Conservation (phyloP, 1,140 invertebrate genomes). For the Scaptomyza montana region DNA sequence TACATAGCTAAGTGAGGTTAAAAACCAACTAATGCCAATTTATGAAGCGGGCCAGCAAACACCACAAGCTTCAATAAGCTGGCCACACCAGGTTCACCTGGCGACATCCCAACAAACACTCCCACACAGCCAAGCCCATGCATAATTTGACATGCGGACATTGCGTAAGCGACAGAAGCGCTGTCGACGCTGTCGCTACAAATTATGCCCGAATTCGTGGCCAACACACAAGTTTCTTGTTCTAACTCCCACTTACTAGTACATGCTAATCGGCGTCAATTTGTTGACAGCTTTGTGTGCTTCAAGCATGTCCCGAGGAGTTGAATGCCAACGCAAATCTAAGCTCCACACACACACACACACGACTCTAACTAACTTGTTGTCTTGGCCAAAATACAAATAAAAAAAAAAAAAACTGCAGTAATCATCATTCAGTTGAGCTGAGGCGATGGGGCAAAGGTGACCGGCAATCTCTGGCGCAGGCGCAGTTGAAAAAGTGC, state of each 20-base stretch:
- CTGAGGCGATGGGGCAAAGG: neutral
- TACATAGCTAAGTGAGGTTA: neutral
- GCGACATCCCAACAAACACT: neutral
- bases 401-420: constrained; percentile 20
- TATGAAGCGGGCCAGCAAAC: constrained; percentile 44
- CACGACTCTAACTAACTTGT: constrained; percentile 18
- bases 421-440: constrained; percentile 24
- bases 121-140: constrained; percentile 29
- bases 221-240: constrained; percentile 30
- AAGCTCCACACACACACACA: neutral
- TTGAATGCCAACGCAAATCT: constrained; percentile 47
- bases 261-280: constrained; percentile 67
- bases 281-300: constrained; percentile 71
- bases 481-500: constrained; percentile 45
- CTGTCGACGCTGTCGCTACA: constrained; percentile 40
- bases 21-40: constrained; percentile 70
- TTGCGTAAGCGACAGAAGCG: constrained; percentile 70
- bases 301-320: constrained; percentile 35
- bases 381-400: constrained; percentile 27
- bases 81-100: constrained; percentile 19
- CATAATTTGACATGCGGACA: constrained; percentile 74
- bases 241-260: neutral
- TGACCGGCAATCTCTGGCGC: constrained; percentile 32
- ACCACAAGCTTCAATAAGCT: constrained; percentile 36
- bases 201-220: constrained; percentile 72